A percentile compares a stretch with the other conserved stretches of the same genome.
These are phyloP conservation scores for Polylopha cassiicola DNA, from an alignment of 2,888 invertebrate species.

Conservation along the genomic window DNA sequence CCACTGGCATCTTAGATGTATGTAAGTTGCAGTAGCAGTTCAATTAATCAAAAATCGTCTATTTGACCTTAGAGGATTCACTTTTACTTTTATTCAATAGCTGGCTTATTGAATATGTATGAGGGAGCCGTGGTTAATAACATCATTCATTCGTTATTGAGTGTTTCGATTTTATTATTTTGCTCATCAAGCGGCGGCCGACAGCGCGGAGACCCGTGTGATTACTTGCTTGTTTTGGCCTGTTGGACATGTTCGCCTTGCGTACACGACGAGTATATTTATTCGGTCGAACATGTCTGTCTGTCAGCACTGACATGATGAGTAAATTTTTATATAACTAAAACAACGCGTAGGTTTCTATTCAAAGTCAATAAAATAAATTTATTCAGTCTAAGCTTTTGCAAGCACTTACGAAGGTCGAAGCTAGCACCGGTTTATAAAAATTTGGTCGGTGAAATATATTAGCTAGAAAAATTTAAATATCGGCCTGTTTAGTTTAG, in stretches of 20 bases:
- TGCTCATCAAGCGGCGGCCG: slow-evolving; percentile 31
- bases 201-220: slow-evolving; percentile 31
- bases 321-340: too few species aligned
- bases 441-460: too few species aligned
- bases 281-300: slow-evolving; percentile 15
- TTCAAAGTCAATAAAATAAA: too few species aligned
- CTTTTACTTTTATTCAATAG: slow-evolving; percentile 72
- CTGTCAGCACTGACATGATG: slow-evolving; percentile 5
- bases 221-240: slow-evolving; percentile 26
- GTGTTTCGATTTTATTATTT: slow-evolving; percentile 52
- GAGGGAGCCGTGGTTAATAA: slow-evolving; percentile 48
- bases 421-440: too few species aligned
- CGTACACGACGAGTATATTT: slow-evolving; percentile 24
- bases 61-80: slow-evolving; percentile 51
- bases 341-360: too few species aligned
- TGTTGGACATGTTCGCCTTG: slow-evolving; percentile 47
- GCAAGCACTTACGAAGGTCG: too few species aligned
- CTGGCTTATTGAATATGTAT: slow-evolving; percentile 60
- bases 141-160: slow-evolving; percentile 49
- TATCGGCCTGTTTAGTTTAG: too few species aligned
- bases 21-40: slow-evolving; percentile 44
- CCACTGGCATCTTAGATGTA: too few species aligned
- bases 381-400: too few species aligned
- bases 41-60: slow-evolving; percentile 49
- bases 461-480: too few species aligned